These are phyloP conservation scores for Microctonus brassicae DNA, from an alignment of 2,888 invertebrate genomes.

Conservation along the genomic window DNA sequence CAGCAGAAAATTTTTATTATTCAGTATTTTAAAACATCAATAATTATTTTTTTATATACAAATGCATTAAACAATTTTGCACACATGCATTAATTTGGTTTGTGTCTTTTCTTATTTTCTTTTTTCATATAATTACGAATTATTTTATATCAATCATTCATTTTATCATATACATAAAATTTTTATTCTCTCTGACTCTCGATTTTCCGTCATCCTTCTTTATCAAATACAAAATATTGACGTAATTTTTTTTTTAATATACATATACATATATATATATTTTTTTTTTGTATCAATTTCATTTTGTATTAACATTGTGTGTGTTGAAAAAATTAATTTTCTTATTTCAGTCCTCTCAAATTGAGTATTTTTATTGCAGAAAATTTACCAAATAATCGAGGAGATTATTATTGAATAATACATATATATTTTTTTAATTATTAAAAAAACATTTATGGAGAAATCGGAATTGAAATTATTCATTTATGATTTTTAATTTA, in stretches of 20 bases:
- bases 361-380: conserved; percentile 23
- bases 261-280: conserved; percentile 59
- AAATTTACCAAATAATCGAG: no score
- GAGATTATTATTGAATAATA: no score
- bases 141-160: conserved; percentile 13
- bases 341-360: conserved; percentile 34
- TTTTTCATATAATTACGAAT: conserved; percentile 41
- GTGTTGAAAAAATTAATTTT: not conserved
- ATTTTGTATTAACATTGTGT: conserved; percentile 22
- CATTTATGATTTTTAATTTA: not conserved
- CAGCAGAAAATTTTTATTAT: conserved; percentile 60
- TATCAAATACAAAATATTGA: conserved; percentile 54
- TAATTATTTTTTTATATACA: conserved; percentile 66
- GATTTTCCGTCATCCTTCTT: conserved; percentile 2
- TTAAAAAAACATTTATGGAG: no score
- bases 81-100: conserved; percentile 60
- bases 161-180: conserved; percentile 30
- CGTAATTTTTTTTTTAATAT: conserved; percentile 53
- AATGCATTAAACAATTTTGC: conserved; percentile 66
- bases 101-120: conserved; percentile 57
- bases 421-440: no score
- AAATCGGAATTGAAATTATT: no score
- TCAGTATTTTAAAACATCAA: conserved; percentile 68
- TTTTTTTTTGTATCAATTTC: conserved; percentile 45
- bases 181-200: conserved; percentile 21